Evolutionary conservation across 2,113 vertebrate genomes (phyloP).

Genomic region (Corythoichthys intestinalis): DNA sequence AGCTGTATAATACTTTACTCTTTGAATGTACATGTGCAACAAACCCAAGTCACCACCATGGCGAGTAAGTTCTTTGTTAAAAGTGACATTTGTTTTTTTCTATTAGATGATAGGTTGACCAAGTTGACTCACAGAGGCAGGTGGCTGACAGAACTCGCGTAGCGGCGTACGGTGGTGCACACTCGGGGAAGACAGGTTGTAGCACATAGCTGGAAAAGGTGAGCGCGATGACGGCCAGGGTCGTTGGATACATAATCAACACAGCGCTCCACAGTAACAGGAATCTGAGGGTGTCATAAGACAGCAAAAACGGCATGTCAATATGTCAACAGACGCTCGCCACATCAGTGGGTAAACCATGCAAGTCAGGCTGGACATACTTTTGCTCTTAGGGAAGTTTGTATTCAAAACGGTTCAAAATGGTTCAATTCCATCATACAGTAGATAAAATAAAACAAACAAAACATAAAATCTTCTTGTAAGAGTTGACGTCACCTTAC

Average conservation of each 20-base stretch:
- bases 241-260: slow-evolving; percentile 96
- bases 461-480: too few species aligned
- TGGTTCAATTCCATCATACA: too few species aligned
- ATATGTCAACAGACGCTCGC: background rate
- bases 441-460: too few species aligned
- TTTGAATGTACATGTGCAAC: too few species aligned
- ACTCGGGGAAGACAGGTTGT: slow-evolving; percentile 89
- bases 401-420: too few species aligned
- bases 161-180: slow-evolving; percentile 85
- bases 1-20: too few species aligned
- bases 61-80: background rate
- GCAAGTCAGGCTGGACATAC: background rate
- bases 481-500: too few species aligned
- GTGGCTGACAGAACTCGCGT: slow-evolving; percentile 86
- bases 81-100: background rate
- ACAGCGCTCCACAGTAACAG: slow-evolving; percentile 92
- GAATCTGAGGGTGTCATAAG: slow-evolving; percentile 71
- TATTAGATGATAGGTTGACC: background rate
- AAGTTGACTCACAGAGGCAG: slow-evolving; percentile 83
- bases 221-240: slow-evolving; percentile 90
- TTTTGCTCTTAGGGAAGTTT: too few species aligned
- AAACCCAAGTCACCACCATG: too few species aligned
- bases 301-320: background rate
- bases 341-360: background rate
- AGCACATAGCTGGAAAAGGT: slow-evolving; percentile 96